Base-by-base conservation (phyloP, 2,888 invertebrate species). In the Cephalotes varians region DNA sequence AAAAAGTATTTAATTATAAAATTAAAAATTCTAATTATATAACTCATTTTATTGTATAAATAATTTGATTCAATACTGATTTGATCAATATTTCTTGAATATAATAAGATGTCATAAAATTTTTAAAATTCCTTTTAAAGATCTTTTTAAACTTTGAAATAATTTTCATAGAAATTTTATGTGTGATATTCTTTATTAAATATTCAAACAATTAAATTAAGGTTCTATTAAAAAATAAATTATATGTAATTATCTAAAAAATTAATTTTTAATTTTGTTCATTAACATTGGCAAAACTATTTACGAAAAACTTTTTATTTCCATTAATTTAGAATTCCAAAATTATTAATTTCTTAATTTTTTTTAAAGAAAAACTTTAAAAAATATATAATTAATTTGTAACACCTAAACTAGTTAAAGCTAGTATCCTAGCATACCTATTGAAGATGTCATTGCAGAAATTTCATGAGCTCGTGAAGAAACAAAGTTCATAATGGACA, bases 401-500 rank as follows among this genome's bases (percentile, higher is more conserved):
- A 54, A 40, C 34, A 56, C 1, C 7, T 51, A n/a, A n/a, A n/a
- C n/a, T n/a, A n/a, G n/a, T n/a, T n/a, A n/a, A n/a, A n/a, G n/a
- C n/a, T n/a, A n/a, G 1, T 51, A 51, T 51, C 3, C 3, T 58
- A 25, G 82, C 84, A 95, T 95, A 91, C 96, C 95, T 81, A 97
- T 96, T 72, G 96, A 96, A 89, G 96, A 96, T 62, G 97, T 96
- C 95, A 98, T 96, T 21, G 96, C 95, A 86, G 96, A 96, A 72
- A 98, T 97, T 96, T 98, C 98, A 88, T 96, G 95, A 73, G 96
- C 95, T 90, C 97, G 95, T 9, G 96, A 96, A 15, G 96, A 95
- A 40, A 97, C 96, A 94, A 97, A 97, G 91, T 96, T 96, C 89
- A 96, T 92, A 93, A 97, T 95, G 91, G 95, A 95, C 15, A 96